Conservation (phyloP, 2,113 vertebrate species). For the Phylloscopus trochilus region DNA sequence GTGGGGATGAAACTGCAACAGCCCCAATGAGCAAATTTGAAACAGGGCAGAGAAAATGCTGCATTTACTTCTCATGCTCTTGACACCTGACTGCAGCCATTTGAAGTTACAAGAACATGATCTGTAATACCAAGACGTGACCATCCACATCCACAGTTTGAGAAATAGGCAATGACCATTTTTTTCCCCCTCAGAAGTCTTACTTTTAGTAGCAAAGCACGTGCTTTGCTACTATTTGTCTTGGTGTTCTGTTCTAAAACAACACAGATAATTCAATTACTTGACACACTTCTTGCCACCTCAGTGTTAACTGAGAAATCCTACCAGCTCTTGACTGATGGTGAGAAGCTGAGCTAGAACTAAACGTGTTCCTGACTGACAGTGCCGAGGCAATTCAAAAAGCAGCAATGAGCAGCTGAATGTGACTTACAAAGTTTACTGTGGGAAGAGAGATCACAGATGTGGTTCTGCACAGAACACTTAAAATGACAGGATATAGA, state of each 20-base stretch:
- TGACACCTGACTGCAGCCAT: not conserved
- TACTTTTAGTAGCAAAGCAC: not conserved
- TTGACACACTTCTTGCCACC: not conserved
- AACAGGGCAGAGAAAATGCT: not conserved
- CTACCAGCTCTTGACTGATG: not conserved
- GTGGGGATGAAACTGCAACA: not conserved
- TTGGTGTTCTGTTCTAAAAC: not conserved
- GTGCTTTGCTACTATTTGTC: not conserved
- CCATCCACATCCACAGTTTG: not conserved
- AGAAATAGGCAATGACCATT: not conserved
- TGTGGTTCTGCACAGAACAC: not conserved
- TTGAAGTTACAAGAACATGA: not conserved
- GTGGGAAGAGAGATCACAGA: not conserved
- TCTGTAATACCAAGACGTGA: not conserved
- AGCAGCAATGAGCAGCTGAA: not conserved
- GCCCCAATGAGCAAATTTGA: rapidly evolving
- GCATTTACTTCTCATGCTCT: not conserved
- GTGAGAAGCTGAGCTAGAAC: not conserved
- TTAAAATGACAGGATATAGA: not conserved
- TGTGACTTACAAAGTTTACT: not conserved
- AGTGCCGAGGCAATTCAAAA: not conserved
- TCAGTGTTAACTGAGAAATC: not conserved
- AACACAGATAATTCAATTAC: not conserved
- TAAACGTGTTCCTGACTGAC: not conserved
- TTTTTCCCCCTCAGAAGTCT: not conserved